Conservation (phyloP, 2,888 invertebrate species). For the Drosophila hamatofila region DNA sequence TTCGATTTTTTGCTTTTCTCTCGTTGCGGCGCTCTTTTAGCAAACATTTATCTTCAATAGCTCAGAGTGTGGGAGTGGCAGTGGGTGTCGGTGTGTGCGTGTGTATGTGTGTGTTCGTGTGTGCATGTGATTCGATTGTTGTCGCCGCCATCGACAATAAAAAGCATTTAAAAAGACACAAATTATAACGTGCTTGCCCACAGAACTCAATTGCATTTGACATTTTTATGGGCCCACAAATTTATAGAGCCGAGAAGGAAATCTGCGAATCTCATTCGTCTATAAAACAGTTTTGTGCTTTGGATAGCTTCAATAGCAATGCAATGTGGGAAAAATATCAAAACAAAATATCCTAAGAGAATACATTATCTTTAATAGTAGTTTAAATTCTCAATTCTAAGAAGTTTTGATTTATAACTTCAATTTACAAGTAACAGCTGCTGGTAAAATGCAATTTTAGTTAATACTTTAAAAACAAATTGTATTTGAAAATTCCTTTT, state of each 20-base stretch:
- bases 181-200: slow-evolving; percentile 57
- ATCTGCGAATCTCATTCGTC: slow-evolving; percentile 15
- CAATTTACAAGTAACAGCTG: no score
- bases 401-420: no score
- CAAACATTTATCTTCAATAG: slow-evolving; percentile 69
- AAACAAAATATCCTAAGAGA: not conserved
- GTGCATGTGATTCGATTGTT: slow-evolving; percentile 22
- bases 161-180: slow-evolving; percentile 79
- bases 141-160: slow-evolving; percentile 67
- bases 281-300: not conserved
- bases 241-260: not conserved
- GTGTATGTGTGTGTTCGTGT: slow-evolving; percentile 20
- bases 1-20: slow-evolving; percentile 64
- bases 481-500: no score
- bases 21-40: slow-evolving; percentile 20
- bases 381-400: no score
- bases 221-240: slow-evolving; percentile 57
- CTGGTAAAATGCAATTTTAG: no score
- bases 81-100: slow-evolving; percentile 25
- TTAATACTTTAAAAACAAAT: no score
- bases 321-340: not conserved
- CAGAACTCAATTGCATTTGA: slow-evolving; percentile 53
- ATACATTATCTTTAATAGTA: not conserved
- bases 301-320: no score
- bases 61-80: slow-evolving; percentile 8